Evolutionary conservation across 2,888 invertebrate species (phyloP), one percentile per base, ranked within the genome.

Genomic region (Cynaeus angustus): DNA sequence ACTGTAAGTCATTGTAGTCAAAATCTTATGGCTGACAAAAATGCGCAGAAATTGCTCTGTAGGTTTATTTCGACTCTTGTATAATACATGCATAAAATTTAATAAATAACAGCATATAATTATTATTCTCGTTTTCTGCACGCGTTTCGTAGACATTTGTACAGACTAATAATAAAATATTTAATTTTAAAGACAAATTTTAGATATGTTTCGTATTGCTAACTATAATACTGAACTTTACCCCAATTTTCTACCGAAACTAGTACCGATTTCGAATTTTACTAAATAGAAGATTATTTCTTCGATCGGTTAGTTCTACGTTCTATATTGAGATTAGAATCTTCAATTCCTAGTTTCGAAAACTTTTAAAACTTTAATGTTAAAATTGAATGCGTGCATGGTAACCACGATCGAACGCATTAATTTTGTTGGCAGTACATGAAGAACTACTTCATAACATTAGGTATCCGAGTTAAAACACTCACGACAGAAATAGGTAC

Each of bases 161-260:
- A 59, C 33, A 59, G 14, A 33, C 46, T 46, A 59, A 30, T 59
- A 58, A 43, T n/a, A 41, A 58, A 59, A 41, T 41, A 26, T n/a
- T 59, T 26, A 33, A 21, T 30, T 41, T 56, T 59, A 9, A 59
- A 59, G 33, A 30, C 59, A 41, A 56, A 46, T 30, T 33, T 41
- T 3, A 64, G 50, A 64, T 64, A 52, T 64, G 62, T 64, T 38
- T 64, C 12, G 43, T 64, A 64, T 62, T 62, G 62, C 62, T 52
- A 64, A 38, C 14, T 52, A 64, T 52, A 64, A 64, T 64, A 64
- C 62, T 64, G 50, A 61, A 64, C 48, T 43, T 64, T 50, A n/a
- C 33, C n/a, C 33, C 33, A 33, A 33, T 33, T 33, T 28, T 28
- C 28, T 28, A 28, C 7, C 33, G 7, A 33, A n/a, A 12, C 3